These are phyloP conservation scores for Caligus rogercresseyi DNA, from an alignment of 1,140 invertebrate species.

Conservation along the genomic window DNA sequence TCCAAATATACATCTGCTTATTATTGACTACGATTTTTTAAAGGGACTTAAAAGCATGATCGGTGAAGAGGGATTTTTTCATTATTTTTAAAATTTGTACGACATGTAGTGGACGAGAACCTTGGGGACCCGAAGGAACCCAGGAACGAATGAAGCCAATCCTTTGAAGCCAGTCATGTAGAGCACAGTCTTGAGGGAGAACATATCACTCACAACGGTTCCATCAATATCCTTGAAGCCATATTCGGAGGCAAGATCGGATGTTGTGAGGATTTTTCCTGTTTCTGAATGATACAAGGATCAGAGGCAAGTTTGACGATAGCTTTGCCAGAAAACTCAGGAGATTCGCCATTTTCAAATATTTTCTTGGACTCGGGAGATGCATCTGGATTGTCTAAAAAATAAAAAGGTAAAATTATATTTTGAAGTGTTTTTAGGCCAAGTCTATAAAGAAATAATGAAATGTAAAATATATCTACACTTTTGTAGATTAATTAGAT, in stretches of 20 bases:
- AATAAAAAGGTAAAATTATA: too few species aligned
- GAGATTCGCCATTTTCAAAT: constrained; percentile 8
- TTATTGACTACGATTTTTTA: too few species aligned
- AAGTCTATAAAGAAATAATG: too few species aligned
- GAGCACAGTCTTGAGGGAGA: background rate
- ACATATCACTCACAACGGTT: background rate
- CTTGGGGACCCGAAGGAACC: background rate
- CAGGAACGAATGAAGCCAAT: background rate
- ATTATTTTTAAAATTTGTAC: constrained; percentile 14
- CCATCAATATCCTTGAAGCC: constrained; percentile 16
- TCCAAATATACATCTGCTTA: too few species aligned
- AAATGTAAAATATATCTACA: too few species aligned
- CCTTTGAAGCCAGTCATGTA: background rate
- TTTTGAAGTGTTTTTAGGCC: too few species aligned
- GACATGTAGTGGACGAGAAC: background rate
- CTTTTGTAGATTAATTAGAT: too few species aligned
- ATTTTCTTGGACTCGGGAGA: background rate
- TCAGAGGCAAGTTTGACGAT: background rate
- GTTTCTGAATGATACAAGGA: constrained; percentile 10
- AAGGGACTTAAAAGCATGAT: too few species aligned
- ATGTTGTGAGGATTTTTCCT: background rate
- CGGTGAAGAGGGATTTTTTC: too few species aligned
- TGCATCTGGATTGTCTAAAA: background rate
- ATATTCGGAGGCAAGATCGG: constrained; percentile 15
- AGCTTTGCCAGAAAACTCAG: constrained; percentile 12